Evolutionary conservation across 2,113 vertebrate species (phyloP), one percentile per base, ranked within the genome.

Genomic region (Lophotis ruficrista): DNA sequence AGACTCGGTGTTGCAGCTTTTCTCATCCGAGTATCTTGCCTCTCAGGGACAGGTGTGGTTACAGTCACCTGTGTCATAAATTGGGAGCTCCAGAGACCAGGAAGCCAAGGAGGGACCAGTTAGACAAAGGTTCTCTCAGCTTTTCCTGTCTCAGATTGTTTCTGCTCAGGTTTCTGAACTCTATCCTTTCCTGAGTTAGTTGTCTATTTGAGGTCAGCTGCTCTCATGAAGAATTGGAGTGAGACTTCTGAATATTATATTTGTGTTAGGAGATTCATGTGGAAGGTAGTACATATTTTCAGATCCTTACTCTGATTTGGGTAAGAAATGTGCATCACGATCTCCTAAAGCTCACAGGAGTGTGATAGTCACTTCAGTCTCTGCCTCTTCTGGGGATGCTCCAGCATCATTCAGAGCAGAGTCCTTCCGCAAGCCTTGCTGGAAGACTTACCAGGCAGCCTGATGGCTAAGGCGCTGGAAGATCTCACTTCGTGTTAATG

Each of bases 321-420:
- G 28, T 38, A 50, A 54, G 27, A 31, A 75, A 22, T 83, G 75
- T 64, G 18, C 45, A 31, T 83, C 9, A 35, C 5, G 13, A 48
- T 54, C 61, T 69, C 50, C 14, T 38, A 38, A 64, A 43, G 24
- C 35, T 93, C 23, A 24, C 12, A 37, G 20, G 17, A 48, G 7
- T 2, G 2, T n/a, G 45, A 28, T 69, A 47, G 22, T 78, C 11
- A 6, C 37, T 66, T 82, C 68, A 33, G 15, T 57, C 21, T 56
- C 41, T 82, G 37, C 20, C 22, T 62, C 41, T 54, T 0, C 0
- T 41, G 27, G 27, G 35, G 23, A 31, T 9, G 3, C 18, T 28
- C 1, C 1, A 54, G 38, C 24, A 69, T 25, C 10, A 7, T 68
- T 78, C 60, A 62, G 27, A 57, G 48, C 3, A 3, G 45, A 58